Conservation (phyloP, 2,797 vertebrate species). For the Gallinago solitaria region DNA sequence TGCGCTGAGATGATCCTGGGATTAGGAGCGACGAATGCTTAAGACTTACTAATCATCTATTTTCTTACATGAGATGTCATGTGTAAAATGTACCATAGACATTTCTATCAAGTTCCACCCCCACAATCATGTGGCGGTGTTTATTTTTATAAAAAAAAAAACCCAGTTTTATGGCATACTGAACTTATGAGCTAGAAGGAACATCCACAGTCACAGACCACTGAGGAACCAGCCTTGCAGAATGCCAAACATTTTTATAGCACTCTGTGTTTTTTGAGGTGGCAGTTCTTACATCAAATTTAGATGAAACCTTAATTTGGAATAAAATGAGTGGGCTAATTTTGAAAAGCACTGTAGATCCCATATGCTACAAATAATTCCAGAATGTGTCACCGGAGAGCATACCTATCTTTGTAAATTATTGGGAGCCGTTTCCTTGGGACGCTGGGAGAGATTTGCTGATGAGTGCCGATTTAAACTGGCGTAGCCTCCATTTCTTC, state of each 20-base stretch:
- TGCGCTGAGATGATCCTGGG: not conserved
- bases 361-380: slow-evolving; percentile 30
- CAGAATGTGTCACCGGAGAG: not conserved
- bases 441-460: not conserved
- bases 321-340: slow-evolving; percentile 37
- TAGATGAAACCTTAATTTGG: slow-evolving; percentile 40
- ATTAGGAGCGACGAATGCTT: not conserved
- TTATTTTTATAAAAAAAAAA: not conserved
- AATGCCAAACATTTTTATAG: not conserved
- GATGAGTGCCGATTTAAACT: not conserved
- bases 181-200: not conserved
- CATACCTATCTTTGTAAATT: not conserved
- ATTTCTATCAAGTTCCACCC: not conserved
- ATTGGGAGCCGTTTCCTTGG: not conserved
- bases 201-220: not conserved
- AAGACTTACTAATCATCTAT: not conserved
- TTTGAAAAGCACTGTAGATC: slow-evolving; percentile 12
- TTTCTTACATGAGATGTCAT: not conserved
- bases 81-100: not conserved
- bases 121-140: not conserved
- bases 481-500: not conserved
- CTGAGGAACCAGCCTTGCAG: not conserved
- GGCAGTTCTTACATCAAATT: slow-evolving; percentile 49
- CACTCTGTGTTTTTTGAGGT: slow-evolving; percentile 17
- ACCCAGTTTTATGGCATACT: not conserved